Evolutionary conservation across 2,113 vertebrate species (phyloP).

Genomic region (Trematomus loennbergii): DNA sequence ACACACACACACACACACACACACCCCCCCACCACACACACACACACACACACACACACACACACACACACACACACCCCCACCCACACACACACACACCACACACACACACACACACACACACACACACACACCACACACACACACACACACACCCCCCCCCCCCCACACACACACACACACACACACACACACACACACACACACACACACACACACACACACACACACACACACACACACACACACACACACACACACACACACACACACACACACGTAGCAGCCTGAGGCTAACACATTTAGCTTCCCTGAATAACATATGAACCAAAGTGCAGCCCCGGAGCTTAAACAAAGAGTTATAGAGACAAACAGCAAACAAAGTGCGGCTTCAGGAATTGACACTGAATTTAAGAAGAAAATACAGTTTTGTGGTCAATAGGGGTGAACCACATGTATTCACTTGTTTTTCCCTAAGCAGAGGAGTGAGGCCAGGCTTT

Average conservation of each 20-base stretch:
- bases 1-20: not conserved
- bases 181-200: slow-evolving; percentile 3
- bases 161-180: slow-evolving; percentile 8
- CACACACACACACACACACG: not conserved
- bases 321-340: slow-evolving; percentile 40
- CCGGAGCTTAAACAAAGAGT: slow-evolving; percentile 30
- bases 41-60: slow-evolving; percentile 2
- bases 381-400: slow-evolving; percentile 9
- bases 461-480: not conserved
- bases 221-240: slow-evolving; percentile 4
- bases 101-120: no score
- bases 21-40: slow-evolving; percentile 15
- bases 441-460: not conserved
- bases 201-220: not conserved
- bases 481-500: not conserved
- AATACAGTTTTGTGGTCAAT: not conserved
- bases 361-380: slow-evolving; percentile 31
- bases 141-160: no score
- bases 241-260: slow-evolving; percentile 7
- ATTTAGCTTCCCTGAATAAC: slow-evolving; percentile 54
- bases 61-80: not conserved
- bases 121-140: no score
- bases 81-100: not conserved
- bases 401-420: not conserved
- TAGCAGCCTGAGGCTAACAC: slow-evolving; percentile 28